Base-by-base conservation (phyloP, 92 coral and sea anemone species). In the Scolanthus callimorphus region DNA sequence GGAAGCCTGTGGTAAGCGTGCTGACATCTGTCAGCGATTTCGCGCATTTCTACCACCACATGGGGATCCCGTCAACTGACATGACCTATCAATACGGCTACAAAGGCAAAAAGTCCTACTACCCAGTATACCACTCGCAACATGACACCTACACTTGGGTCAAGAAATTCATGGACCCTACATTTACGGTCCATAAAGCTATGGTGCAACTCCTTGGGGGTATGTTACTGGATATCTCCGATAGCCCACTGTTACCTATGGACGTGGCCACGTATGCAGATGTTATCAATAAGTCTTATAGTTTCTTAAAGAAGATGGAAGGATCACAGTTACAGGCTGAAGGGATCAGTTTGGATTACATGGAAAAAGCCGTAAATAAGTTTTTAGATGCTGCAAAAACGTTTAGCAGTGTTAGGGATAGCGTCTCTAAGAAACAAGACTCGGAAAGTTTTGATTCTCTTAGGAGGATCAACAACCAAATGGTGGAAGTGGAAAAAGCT, bases 121-220 rank as follows among this genome's bases (percentile, higher is more conserved):
- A 83, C 62, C 90, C 90, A 8, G 90, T 83, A 41, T 83, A 83
- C 67, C 85, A 83, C 67, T 70, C 90, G 22, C 74, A 70, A 65
- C 90, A 83, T 21, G 90, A 83, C 38, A 83, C 90, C 0, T 83
- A 69, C 28, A 60, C 73, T 25, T 83, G 90, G 90, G 77, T 83
- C 12, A 52, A 64, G 57, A 83, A 51, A 57, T 83, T 70, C 38
- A 73, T 74, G 15, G 90, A 83, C 39, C 90, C 90, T 24, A 26
- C 67, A 25, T 83, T 83, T 43, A 29, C n/a, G 25, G 60, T 83
- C 51, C 90, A 83, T 68, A 66, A 77, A 51, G 72, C 85, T 38
- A 44, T 77, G 71, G 57, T 77, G 6, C 61, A 77, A 49, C 61
- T 83, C 20, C 59, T 63, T 38, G 90, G 84, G 3, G 70, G 90